Evolutionary conservation across 2,113 vertebrate species (phyloP).

Genomic region (Coturnix japonica): DNA sequence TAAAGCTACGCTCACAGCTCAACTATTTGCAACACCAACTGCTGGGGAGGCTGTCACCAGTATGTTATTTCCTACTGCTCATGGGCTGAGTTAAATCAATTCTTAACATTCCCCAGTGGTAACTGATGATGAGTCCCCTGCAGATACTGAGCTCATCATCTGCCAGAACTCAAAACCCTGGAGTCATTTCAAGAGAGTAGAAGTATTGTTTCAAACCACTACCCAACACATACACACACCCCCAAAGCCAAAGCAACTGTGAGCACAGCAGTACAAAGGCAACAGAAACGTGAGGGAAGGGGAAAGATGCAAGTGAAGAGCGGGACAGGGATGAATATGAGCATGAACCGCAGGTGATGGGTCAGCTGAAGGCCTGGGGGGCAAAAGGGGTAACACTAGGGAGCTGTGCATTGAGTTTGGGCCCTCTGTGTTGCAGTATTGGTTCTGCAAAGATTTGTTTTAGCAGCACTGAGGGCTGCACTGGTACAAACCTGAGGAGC

Average conservation of each 20-base stretch:
- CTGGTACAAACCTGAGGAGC: neutral
- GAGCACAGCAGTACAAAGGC: neutral
- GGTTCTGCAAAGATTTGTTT: neutral
- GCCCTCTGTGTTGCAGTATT: neutral
- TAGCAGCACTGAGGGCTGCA: neutral
- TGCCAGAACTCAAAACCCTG: conserved; percentile 27
- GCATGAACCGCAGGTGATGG: neutral
- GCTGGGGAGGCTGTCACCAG: conserved; percentile 42
- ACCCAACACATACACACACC: neutral
- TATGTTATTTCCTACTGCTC: conserved; percentile 43
- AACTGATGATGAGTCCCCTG: conserved; percentile 4
- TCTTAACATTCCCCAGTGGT: neutral
- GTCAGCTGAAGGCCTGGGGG: neutral
- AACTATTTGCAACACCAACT: conserved; percentile 34
- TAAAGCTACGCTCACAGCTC: neutral
- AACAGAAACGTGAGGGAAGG: rapidly evolving
- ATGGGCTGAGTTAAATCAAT: conserved; percentile 7
- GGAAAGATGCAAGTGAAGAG: neutral
- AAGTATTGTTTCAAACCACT: neutral
- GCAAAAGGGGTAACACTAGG: neutral
- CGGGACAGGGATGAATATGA: rapidly evolving
- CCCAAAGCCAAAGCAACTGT: neutral
- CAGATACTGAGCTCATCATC: neutral
- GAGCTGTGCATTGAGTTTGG: neutral
- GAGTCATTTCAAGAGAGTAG: neutral